Conservation (phyloP, 2,797 vertebrate species). For the Oceanodroma leucorhoa region DNA sequence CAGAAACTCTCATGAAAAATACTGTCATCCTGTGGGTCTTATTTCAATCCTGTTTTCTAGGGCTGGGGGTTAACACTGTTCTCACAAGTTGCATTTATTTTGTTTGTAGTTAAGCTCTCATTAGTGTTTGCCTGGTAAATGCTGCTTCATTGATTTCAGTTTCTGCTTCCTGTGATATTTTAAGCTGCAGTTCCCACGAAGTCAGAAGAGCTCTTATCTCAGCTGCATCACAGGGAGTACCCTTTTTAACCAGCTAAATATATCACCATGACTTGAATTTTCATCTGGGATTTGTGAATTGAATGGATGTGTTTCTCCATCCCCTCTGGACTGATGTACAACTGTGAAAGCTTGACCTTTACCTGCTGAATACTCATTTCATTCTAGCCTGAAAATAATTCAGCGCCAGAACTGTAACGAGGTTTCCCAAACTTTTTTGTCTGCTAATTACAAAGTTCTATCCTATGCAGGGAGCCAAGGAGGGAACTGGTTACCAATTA, state of each 20-base stretch:
- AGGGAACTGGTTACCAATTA: neutral
- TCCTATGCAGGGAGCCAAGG: neutral
- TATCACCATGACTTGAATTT: neutral
- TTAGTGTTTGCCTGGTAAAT: neutral
- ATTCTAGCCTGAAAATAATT: neutral
- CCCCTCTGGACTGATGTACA: neutral
- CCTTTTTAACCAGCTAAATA: constrained; percentile 7
- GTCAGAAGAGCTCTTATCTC: neutral
- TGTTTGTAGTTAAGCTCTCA: neutral
- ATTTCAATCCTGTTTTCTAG: neutral
- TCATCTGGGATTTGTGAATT: neutral
- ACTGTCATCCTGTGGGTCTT: neutral
- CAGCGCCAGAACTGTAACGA: neutral
- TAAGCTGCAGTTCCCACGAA: neutral
- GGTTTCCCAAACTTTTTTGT: neutral
- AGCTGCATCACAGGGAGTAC: neutral
- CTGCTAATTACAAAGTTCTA: neutral
- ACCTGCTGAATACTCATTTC: neutral
- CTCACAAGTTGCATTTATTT: neutral
- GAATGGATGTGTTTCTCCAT: neutral
- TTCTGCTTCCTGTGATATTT: neutral
- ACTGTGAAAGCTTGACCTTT: neutral
- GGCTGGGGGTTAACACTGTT: neutral
- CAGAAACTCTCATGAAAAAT: neutral
- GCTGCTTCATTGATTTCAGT: neutral